These are phyloP conservation scores for Trichogramma dendrolimi DNA, from an alignment of 2,888 invertebrate genomes.

Conservation along the genomic window DNA sequence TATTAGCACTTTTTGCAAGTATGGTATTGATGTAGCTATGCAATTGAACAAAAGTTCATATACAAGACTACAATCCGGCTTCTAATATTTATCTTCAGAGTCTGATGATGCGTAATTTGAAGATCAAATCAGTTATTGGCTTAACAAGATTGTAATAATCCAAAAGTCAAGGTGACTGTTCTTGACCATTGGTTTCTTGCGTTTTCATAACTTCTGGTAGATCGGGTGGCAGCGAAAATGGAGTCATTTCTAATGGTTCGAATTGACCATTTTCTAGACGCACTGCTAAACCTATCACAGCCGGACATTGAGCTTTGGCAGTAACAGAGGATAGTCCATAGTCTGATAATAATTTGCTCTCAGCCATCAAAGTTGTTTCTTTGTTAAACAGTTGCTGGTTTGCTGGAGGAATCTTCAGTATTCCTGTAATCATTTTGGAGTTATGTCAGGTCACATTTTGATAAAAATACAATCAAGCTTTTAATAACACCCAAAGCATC, in stretches of 20 bases:
- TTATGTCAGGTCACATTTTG: conserved; percentile 2
- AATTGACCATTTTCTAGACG: conserved; percentile 80
- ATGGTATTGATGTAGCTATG: conserved; percentile 12
- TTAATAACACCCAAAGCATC: background rate
- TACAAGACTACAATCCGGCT: background rate
- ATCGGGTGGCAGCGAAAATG: conserved; percentile 92
- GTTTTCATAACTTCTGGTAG: conserved; percentile 98
- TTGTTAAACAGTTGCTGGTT: conserved; percentile 89
- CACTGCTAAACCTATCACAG: conserved; percentile 84
- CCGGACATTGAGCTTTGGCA: conserved; percentile 94
- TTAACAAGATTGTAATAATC: conserved; percentile 17
- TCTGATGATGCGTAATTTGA: conserved; percentile 14
- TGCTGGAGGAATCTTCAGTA: conserved; percentile 77
- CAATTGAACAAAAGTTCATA: conserved; percentile 18
- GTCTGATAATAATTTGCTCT: conserved; percentile 80
- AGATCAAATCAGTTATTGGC: conserved; percentile 15
- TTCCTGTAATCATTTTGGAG: conserved; percentile 60
- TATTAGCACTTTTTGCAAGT: conserved; percentile 1
- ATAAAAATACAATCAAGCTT: conserved; percentile 12
- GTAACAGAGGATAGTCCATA: conserved; percentile 85
- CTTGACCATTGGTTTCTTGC: conserved; percentile 83
- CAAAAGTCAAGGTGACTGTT: conserved; percentile 64
- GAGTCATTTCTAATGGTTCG: conserved; percentile 82
- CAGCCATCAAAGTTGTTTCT: conserved; percentile 84
- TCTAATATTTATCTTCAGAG: conserved; percentile 14